phyloP scores from a whole-genome alignment of 2,888 invertebrate genomes.

The Yponomeuta cagnagella region DNA sequence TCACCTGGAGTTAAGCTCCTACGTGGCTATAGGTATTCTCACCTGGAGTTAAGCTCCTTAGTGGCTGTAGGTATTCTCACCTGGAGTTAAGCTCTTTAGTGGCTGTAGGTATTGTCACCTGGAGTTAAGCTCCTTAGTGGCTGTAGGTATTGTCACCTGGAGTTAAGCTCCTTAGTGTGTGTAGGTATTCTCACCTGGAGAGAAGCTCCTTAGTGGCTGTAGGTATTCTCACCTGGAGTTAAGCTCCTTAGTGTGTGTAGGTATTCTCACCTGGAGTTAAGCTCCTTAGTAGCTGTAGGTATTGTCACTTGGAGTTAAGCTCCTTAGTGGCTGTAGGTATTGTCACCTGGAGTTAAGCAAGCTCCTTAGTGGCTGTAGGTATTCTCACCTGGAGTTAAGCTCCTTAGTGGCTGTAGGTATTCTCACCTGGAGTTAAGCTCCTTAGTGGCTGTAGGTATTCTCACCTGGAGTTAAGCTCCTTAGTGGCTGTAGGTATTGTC shows the following conservation, averaged over 20 bases:
- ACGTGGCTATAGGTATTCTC: constrained; percentile 32
- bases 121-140: constrained; percentile 81
- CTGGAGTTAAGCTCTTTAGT: constrained; percentile 82
- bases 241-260: constrained; percentile 75
- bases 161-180: constrained; percentile 80
- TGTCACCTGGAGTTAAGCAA: constrained; percentile 78
- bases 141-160: constrained; percentile 43
- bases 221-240: constrained; percentile 70
- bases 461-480: constrained; percentile 82
- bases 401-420: constrained; percentile 68
- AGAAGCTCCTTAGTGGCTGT: constrained; percentile 79
- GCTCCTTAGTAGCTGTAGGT: constrained; percentile 69
- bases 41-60: constrained; percentile 83
- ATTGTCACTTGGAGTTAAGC: constrained; percentile 76
- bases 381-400: constrained; percentile 76
- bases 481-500: constrained; percentile 32
- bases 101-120: constrained; percentile 35
- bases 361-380: constrained; percentile 69
- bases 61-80: constrained; percentile 26
- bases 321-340: constrained; percentile 68
- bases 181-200: constrained; percentile 53
- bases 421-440: constrained; percentile 80
- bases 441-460: constrained; percentile 46
- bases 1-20: constrained; percentile 82
- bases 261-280: constrained; percentile 75